phyloP scores from a whole-genome alignment of 2,113 vertebrate genomes.

The Ascaphus truei region DNA sequence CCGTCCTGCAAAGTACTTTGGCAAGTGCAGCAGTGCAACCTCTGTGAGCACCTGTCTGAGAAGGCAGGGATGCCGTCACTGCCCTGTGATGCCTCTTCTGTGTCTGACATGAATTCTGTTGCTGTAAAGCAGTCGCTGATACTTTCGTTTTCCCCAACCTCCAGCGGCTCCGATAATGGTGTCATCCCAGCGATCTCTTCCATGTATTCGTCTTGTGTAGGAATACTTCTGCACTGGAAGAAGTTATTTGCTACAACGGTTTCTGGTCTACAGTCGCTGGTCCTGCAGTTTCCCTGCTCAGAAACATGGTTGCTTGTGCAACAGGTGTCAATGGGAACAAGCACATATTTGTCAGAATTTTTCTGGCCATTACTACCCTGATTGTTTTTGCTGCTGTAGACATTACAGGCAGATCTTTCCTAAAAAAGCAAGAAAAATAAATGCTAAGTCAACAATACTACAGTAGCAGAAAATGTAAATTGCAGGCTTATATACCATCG shows the following conservation, averaged over 20 bases:
- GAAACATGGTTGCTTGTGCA: too few species aligned
- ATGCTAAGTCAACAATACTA: too few species aligned
- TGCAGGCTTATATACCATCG: too few species aligned
- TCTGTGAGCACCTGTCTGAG: constrained; percentile 51
- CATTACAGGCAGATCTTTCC: background rate
- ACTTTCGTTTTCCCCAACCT: constrained; percentile 87
- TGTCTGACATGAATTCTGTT: constrained; percentile 44
- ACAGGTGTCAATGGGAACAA: constrained; percentile 41
- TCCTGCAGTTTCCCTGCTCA: background rate
- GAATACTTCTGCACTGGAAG: constrained; percentile 45
- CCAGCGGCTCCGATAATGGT: constrained; percentile 74
- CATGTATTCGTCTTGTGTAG: constrained; percentile 62
- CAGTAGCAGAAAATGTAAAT: too few species aligned
- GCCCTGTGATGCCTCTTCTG: constrained; percentile 18
- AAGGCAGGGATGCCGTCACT: constrained; percentile 9
- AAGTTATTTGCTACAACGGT: background rate
- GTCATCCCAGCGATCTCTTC: constrained; percentile 50
- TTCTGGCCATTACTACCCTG: background rate
- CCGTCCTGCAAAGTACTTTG: constrained; percentile 39
- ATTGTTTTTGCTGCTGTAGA: background rate
- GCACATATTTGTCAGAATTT: constrained; percentile 26
- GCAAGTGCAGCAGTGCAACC: constrained; percentile 42
- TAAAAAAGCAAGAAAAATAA: background rate
- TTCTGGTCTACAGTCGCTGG: too few species aligned
- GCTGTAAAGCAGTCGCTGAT: constrained; percentile 81